Conservation (phyloP, 2,888 invertebrate species). For the Dascillus cervinus region DNA sequence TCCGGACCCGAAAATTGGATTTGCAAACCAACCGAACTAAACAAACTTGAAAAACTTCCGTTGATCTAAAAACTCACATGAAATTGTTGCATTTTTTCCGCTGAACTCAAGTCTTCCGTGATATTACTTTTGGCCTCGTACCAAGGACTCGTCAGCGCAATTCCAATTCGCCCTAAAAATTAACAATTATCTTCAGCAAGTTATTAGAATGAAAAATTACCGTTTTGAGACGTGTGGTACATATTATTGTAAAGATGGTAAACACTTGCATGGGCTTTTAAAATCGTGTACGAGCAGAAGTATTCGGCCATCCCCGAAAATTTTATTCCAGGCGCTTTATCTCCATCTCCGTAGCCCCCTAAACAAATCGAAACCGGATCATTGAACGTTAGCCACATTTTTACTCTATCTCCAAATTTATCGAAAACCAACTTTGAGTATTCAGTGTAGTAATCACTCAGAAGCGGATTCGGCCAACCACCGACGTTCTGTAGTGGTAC, state of each 20-base stretch:
- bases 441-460: slow-evolving; percentile 47
- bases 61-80: neutral
- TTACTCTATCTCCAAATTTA: slow-evolving; percentile 28
- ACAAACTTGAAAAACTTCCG: slow-evolving; percentile 37
- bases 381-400: slow-evolving; percentile 47
- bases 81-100: slow-evolving; percentile 20
- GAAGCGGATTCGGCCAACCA: slow-evolving; percentile 53
- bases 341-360: slow-evolving; percentile 26
- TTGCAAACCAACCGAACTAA: slow-evolving; percentile 25
- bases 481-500: slow-evolving; percentile 46
- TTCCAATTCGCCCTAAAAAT: slow-evolving; percentile 26
- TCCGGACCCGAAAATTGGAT: slow-evolving; percentile 19
- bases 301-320: slow-evolving; percentile 51
- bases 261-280: slow-evolving; percentile 57
- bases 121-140: slow-evolving; percentile 50
- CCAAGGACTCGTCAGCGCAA: slow-evolving; percentile 54
- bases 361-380: slow-evolving; percentile 37
- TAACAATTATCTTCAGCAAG: neutral
- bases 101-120: slow-evolving; percentile 48
- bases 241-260: slow-evolving; percentile 54
- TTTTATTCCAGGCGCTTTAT: slow-evolving; percentile 31
- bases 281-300: slow-evolving; percentile 52
- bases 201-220: slow-evolving; percentile 28
- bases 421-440: slow-evolving; percentile 37
- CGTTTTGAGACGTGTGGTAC: slow-evolving; percentile 47